phyloP scores from a whole-genome alignment of 2,797 vertebrate species.

The Rhadinocentrus ornatus region DNA sequence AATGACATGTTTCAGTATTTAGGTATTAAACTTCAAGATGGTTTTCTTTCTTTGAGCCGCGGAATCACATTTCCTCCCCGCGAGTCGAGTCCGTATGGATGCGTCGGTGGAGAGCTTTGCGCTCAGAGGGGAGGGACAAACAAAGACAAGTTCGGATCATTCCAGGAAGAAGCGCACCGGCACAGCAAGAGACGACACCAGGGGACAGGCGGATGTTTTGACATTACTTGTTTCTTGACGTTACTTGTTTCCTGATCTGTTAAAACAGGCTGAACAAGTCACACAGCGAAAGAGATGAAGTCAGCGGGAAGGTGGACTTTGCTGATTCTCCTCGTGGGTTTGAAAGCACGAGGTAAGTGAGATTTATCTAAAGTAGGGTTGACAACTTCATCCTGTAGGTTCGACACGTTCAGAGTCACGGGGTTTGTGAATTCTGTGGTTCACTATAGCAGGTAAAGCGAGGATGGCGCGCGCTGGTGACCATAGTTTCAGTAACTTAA shows the following conservation, averaged over 20 bases:
- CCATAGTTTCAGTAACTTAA: not conserved
- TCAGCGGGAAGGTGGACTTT: conserved; percentile 67
- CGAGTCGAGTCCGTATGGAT: conserved; percentile 30
- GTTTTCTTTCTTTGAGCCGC: not conserved
- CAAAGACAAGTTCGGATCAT: conserved; percentile 61
- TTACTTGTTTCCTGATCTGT: not conserved
- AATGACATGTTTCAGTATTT: not conserved
- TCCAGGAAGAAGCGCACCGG: conserved; percentile 56
- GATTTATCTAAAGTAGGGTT: not conserved
- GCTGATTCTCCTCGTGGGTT: conserved; percentile 67
- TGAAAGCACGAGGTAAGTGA: conserved; percentile 73
- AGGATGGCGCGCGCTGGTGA: not conserved
- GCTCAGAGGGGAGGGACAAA: conserved; percentile 70
- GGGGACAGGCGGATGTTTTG: conserved; percentile 29
- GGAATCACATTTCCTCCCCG: conserved; percentile 23
- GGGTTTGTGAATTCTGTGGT: not conserved
- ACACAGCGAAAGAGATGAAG: conserved; percentile 66
- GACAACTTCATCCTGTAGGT: not conserved
- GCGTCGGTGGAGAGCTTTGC: conserved; percentile 57
- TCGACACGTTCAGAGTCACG: not conserved
- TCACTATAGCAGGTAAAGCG: not conserved
- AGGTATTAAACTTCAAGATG: not conserved
- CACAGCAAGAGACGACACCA: conserved; percentile 43
- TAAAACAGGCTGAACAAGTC: conserved; percentile 31
- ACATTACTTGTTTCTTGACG: conserved; percentile 16